A percentile compares a stretch with the other conserved stretches of the same genome.
Conservation (phyloP, 2,888 invertebrate species). For the Pilophorus perplexus region DNA sequence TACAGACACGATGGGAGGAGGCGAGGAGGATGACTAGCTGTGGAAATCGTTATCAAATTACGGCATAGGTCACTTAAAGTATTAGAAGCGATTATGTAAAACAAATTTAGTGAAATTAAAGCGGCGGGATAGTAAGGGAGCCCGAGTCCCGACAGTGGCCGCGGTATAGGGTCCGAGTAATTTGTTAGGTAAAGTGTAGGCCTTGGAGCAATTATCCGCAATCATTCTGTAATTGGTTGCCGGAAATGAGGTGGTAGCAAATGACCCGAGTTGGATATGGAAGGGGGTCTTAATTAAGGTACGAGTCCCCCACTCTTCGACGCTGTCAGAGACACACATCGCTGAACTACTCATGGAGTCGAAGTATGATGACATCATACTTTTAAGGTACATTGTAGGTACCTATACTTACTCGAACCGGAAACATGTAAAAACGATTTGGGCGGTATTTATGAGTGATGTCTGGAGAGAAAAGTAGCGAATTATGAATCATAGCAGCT, state of each 20-base stretch:
- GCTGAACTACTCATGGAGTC: too few relatives aligned
- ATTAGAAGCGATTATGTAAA: slow-evolving; percentile 47
- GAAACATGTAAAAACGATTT: too few relatives aligned
- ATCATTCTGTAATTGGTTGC: slow-evolving; percentile 45
- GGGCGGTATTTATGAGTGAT: too few relatives aligned
- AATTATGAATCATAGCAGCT: too few relatives aligned
- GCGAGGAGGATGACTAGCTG: too few relatives aligned
- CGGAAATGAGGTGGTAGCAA: slow-evolving; percentile 47
- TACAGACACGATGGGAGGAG: too few relatives aligned
- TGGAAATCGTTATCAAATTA: slow-evolving; percentile 47
- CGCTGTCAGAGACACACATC: slow-evolving; percentile 9
- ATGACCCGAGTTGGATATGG: slow-evolving; percentile 42
- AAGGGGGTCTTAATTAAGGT: slow-evolving; percentile 40
- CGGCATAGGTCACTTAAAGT: slow-evolving; percentile 46
- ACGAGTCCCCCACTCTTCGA: slow-evolving; percentile 3
- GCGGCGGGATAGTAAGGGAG: slow-evolving; percentile 14
- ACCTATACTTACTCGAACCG: too few relatives aligned
- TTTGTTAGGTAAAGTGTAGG: slow-evolving; percentile 46
- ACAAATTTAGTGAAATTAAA: slow-evolving; percentile 46
- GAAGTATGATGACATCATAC: too few relatives aligned
- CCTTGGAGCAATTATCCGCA: slow-evolving; percentile 45
- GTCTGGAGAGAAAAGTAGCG: too few relatives aligned
- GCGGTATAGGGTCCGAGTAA: slow-evolving; percentile 35
- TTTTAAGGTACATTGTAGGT: too few relatives aligned
- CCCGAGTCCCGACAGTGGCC: slow-evolving; percentile 17